Base-by-base conservation (phyloP, 2,797 vertebrate genomes). In the Benthosema pterotum region DNA sequence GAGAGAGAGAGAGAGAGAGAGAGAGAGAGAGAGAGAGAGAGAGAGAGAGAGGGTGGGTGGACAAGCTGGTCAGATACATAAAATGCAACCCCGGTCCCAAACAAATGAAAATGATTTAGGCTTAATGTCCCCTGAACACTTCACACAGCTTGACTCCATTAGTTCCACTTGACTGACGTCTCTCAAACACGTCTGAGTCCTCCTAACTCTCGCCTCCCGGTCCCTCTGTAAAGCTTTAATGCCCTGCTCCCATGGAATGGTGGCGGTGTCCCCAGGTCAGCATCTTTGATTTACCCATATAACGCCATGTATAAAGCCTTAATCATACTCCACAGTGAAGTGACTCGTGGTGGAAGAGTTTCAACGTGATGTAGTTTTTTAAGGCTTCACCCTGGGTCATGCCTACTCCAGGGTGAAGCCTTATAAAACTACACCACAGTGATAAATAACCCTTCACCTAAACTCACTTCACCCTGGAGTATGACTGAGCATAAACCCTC, bases 91-190 rank as follows among this genome's bases (percentile, higher is more conserved):
- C 17, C 56, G 12, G 19, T 69, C 60, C 70, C 65, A 63, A 62
- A 69, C 77, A 75, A 78, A 84, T 74, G 53, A 83, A 84, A 90
- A 79, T 85, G 57, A 90, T 89, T 89, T 82, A 85, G 61, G 71
- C 67, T 82, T 72, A 60, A 77, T 60, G 76, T 86, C 71, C 56
- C 72, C 76, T 87, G 84, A 89, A 87, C 74, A 77, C 71, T 54
- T 69, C 13, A 52, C 78, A 75, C 86, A 87, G 89, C 85, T 88
- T 85, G 83, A 72, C 51, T 80, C 80, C 77, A 88, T 92, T 85
- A 90, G 79, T 88, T 89, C 78, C 73, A 79, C 77, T 70, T 79
- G 69, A 88, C 65, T 79, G 82, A 74, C 84, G 80, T 82, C 86
- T 80, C 72, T 83, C 72, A 84, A 79, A 89, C 74, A 19, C 70